These are phyloP conservation scores for Copidosoma floridanum DNA, from an alignment of 1,140 invertebrate species.

Conservation along the genomic window DNA sequence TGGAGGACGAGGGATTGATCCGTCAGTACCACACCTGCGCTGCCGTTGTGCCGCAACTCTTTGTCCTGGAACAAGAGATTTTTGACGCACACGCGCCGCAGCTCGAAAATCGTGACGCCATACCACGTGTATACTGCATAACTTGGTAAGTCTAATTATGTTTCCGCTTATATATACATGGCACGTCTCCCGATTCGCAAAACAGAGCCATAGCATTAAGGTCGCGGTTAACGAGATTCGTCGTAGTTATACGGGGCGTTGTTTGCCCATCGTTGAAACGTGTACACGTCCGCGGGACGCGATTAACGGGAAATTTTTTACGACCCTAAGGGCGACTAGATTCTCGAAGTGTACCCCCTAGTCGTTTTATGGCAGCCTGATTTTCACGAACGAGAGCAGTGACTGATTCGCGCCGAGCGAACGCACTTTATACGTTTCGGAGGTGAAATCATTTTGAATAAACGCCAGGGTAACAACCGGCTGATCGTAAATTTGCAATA, in stretches of 20 bases:
- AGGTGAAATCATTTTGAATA: constrained; percentile 36
- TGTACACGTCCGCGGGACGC: no score
- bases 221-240: no score
- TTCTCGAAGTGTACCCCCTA: no score
- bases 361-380: constrained; percentile 18
- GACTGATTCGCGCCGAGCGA: constrained; percentile 29
- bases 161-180: no score
- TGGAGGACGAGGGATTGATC: constrained; percentile 64
- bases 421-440: constrained; percentile 43
- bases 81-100: no score
- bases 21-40: constrained; percentile 59
- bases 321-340: not conserved
- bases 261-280: no score
- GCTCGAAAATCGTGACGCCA: no score
- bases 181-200: no score
- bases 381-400: constrained; percentile 36
- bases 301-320: constrained; percentile 12
- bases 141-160: no score
- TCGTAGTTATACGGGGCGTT: no score
- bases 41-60: constrained; percentile 59
- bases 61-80: constrained; percentile 49
- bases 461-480: constrained; percentile 41
- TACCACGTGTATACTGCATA: no score
- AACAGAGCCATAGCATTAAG: no score
- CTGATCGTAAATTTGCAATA: constrained; percentile 45